A percentile compares a stretch with the other conserved stretches of the same genome.
Evolutionary conservation across 2,113 vertebrate genomes (phyloP).

Genomic region (Onychostoma macrolepis): DNA sequence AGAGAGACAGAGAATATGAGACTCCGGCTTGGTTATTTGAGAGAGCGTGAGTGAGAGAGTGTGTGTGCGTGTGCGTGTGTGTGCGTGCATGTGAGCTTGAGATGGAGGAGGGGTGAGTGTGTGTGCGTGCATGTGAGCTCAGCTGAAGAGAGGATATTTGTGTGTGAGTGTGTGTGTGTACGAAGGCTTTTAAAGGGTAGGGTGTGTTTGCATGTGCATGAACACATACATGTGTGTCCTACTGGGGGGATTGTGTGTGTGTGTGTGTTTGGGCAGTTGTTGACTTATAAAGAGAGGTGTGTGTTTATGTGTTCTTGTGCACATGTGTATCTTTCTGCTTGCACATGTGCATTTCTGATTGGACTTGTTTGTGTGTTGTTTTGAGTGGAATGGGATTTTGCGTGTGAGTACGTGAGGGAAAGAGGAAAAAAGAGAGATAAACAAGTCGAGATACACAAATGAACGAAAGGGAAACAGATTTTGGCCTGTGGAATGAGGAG

Average conservation of each 20-base stretch:
- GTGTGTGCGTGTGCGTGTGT: conserved; percentile 40
- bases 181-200: conserved; percentile 40
- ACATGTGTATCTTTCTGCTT: too few species aligned
- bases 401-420: conserved; percentile 19
- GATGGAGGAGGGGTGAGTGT: background rate
- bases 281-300: conserved; percentile 8
- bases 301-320: conserved; percentile 29
- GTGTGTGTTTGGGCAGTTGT: conserved; percentile 3
- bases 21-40: conserved; percentile 44
- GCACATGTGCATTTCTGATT: conserved; percentile 43
- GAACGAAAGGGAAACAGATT: conserved; percentile 26
- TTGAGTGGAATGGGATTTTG: conserved; percentile 22
- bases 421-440: conserved; percentile 44
- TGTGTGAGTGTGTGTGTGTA: conserved; percentile 29
- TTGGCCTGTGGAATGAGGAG: conserved; percentile 17
- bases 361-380: conserved; percentile 45
- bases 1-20: conserved; percentile 40
- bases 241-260: conserved; percentile 41
- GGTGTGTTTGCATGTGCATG: conserved; percentile 40
- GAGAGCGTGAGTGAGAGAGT: conserved; percentile 35
- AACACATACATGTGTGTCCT: conserved; percentile 10
- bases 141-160: conserved; percentile 50
- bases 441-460: conserved; percentile 39
- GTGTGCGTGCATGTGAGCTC: conserved; percentile 43
- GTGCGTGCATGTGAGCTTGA: conserved; percentile 26